A percentile compares a stretch with the other conserved stretches of the same genome.
Evolutionary conservation across 2,888 invertebrate genomes (phyloP).

Genomic region (Heteropelma amictum): DNA sequence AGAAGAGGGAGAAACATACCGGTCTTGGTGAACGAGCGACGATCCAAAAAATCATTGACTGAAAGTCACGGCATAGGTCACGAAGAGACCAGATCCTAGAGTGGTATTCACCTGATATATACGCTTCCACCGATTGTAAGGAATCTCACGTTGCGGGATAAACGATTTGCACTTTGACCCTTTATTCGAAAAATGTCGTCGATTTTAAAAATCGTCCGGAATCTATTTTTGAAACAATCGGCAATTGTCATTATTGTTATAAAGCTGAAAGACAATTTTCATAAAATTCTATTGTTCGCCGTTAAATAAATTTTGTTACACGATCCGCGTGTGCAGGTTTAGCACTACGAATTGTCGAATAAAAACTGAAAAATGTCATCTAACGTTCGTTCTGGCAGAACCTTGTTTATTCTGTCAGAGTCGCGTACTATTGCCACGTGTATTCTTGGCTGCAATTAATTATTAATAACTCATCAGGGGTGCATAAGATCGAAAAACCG

Average conservation of each 20-base stretch:
- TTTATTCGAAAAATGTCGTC: not conserved
- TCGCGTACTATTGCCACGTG: no score
- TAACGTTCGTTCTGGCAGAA: conserved; percentile 1
- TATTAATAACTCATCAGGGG: no score
- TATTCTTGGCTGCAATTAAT: no score
- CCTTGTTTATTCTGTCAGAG: no score
- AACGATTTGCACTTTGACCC: conserved; percentile 17
- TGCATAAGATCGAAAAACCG: no score
- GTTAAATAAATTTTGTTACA: not conserved
- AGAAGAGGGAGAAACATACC: not conserved
- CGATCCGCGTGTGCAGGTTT: not conserved
- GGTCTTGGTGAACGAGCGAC: conserved; percentile 14
- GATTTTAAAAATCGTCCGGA: no score
- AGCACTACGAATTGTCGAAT: not conserved
- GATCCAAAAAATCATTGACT: conserved; percentile 48
- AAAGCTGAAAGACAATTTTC: not conserved
- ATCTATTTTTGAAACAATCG: not conserved
- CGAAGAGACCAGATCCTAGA: conserved; percentile 29
- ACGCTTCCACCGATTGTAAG: not conserved
- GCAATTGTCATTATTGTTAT: not conserved
- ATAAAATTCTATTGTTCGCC: not conserved
- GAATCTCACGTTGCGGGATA: conserved; percentile 6
- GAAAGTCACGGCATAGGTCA: conserved; percentile 60
- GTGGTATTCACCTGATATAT: conserved; percentile 43
- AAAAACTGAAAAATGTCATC: not conserved